Percentiles rank a stretch among this genome's conserved stretches.
Evolutionary conservation across 1,140 invertebrate genomes (phyloP).

Genomic region (Ericerus pela): DNA sequence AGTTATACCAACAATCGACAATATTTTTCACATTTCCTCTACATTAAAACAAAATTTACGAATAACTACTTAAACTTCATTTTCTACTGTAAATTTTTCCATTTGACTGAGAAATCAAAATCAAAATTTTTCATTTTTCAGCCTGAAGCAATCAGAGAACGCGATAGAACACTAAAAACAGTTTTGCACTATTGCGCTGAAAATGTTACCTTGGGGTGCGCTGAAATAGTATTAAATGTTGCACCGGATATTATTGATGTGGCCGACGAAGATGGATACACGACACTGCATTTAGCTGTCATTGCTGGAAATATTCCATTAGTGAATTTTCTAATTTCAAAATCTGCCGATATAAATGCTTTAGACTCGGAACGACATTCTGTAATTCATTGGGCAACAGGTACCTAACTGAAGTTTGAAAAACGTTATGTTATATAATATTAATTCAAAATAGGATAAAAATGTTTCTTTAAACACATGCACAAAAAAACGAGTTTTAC

Average conservation of each 20-base stretch:
- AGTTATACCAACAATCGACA: no score
- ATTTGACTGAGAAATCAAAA: not conserved
- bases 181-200: constrained; percentile 82
- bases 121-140: constrained; percentile 25
- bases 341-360: constrained; percentile 71
- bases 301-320: constrained; percentile 76
- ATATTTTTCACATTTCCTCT: no score
- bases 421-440: no score
- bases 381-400: constrained; percentile 95
- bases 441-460: not conserved
- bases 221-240: constrained; percentile 53
- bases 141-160: constrained; percentile 43
- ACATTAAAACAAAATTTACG: no score
- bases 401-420: no score
- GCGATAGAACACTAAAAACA: constrained; percentile 68
- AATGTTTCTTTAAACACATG: not conserved
- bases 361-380: constrained; percentile 88
- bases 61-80: no score
- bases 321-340: constrained; percentile 60
- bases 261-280: constrained; percentile 83
- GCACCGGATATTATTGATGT: constrained; percentile 63
- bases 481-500: not conserved
- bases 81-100: no score
- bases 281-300: constrained; percentile 79
- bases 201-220: constrained; percentile 45